Evolutionary conservation across 2,888 invertebrate genomes (phyloP), one percentile per base, ranked within the genome.

Genomic region (Marronus borbonicus): DNA sequence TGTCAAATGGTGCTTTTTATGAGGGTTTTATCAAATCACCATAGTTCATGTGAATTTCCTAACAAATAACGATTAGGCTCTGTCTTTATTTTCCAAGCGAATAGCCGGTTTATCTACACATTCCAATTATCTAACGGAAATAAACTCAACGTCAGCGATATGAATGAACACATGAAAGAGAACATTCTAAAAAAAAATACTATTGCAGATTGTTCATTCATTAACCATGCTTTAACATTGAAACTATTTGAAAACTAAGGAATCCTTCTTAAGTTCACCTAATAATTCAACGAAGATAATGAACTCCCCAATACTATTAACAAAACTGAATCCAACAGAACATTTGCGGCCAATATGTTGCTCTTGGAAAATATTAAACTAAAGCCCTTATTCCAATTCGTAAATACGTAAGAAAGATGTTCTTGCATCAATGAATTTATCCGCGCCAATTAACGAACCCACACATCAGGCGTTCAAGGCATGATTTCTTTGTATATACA

Each of bases 91-190:
- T 58, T 58, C 17, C 70, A 64, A 77, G 58, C 72, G 58, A 60
- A 24, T 44, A 74, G 58, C 58, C 72, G 28, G 60, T 44, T 74
- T 74, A 74, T 74, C 72, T 74, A 62, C 58, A 78, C 79, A 78
- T 80, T 76, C 78, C 78, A 79, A 80, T 80, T 80, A 80, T 80
- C 78, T 72, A 76, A 70, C 80, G 80, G 80, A 80, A 80, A 80
- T 80, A 79, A 78, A 64, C 76, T 62, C 79, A 79, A 81, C 81
- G 80, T 81, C 81, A 81, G 50, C 49, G 50, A 80, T 80, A 81
- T 81, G 80, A 81, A 81, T 81, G 81, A 80, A 72, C 70, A 64
- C 60, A 60, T 60, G 50, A 70, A 60, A 77, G 44, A 44, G 60
- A 39, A 52, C 28, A 69, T 24, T 60, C 60, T 60, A 31, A 70